Percentiles rank a stretch among this genome's conserved stretches.
These are phyloP conservation scores for Nycticorax nycticorax DNA, from an alignment of 2,113 vertebrate species.

Conservation along the genomic window DNA sequence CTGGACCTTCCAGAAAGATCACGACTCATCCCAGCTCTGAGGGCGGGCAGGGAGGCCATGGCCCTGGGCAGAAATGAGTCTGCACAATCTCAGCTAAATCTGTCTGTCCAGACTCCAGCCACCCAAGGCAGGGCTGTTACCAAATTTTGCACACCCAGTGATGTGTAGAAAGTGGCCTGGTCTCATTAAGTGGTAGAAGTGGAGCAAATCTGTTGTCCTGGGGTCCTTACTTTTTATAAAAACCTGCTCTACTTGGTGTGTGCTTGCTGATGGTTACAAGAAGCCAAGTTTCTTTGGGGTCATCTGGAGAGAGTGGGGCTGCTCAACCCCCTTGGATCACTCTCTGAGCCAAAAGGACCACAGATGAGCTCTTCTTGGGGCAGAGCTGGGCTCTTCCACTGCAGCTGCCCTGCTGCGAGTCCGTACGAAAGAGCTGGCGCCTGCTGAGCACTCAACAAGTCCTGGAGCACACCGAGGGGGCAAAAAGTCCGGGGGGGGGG, in stretches of 20 bases:
- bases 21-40: not conserved
- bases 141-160: not conserved
- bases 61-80: not conserved
- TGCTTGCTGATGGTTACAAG: not conserved
- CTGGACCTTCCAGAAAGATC: not conserved
- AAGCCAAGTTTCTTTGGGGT: not conserved
- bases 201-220: not conserved
- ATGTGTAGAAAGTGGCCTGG: not conserved
- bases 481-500: not conserved
- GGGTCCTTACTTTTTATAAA: not conserved
- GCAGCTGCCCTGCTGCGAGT: not conserved
- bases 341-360: not conserved
- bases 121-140: not conserved
- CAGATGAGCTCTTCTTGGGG: not conserved
- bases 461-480: not conserved
- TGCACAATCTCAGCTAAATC: not conserved
- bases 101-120: not conserved
- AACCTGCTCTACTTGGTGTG: not conserved
- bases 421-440: not conserved
- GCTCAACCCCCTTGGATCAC: rapidly evolving
- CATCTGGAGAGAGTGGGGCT: not conserved
- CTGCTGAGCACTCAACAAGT: not conserved
- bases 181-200: not conserved
- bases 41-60: not conserved
- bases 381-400: not conserved